Evolutionary conservation across 2,113 vertebrate genomes (phyloP).

Genomic region (Rhadina sibilatrix): DNA sequence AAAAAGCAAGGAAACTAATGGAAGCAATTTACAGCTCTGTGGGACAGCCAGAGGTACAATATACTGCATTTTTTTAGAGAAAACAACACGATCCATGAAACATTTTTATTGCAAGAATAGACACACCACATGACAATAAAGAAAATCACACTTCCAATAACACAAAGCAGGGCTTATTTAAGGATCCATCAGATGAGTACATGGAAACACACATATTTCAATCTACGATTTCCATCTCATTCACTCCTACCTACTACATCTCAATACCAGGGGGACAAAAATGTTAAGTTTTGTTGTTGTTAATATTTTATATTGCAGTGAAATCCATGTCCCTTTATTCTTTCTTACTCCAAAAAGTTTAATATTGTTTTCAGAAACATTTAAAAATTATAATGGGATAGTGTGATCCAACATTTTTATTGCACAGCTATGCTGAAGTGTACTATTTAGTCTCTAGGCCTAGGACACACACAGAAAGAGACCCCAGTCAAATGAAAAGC

Average conservation of each 20-base stretch:
- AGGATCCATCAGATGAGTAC: not conserved
- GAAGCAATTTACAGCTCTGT: conserved; percentile 67
- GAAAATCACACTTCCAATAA: conserved; percentile 17
- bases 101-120: conserved; percentile 43
- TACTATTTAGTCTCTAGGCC: not conserved
- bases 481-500: not conserved
- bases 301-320: not conserved
- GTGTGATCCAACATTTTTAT: not conserved
- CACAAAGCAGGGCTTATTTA: not conserved
- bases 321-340: not conserved
- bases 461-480: not conserved
- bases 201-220: not conserved
- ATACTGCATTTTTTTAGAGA: conserved; percentile 50
- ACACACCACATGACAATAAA: not conserved
- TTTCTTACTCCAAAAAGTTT: not conserved
- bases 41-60: conserved; percentile 39
- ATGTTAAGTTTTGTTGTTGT: not conserved
- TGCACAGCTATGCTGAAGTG: not conserved
- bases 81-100: conserved; percentile 50
- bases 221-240: not conserved
- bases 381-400: not conserved
- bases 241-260: not conserved
- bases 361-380: not conserved
- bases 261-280: not conserved
- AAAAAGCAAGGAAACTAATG: conserved; percentile 65